Evolutionary conservation across 2,888 invertebrate genomes (phyloP).

Genomic region (Drosophila seclusa): DNA sequence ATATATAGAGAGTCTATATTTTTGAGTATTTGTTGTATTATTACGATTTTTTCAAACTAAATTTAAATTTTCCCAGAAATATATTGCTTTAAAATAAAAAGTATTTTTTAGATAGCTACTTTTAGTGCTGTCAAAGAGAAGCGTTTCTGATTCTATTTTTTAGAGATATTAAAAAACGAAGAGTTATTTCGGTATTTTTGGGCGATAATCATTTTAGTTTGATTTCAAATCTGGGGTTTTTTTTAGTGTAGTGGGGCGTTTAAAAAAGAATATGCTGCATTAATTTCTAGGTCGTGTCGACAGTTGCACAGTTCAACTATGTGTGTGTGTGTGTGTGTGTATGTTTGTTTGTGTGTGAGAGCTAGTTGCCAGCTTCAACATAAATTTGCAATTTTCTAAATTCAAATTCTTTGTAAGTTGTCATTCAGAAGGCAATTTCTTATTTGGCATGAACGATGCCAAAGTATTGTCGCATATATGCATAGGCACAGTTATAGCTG

Average conservation of each 20-base stretch:
- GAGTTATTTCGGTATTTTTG: neutral
- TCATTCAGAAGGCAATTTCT: conserved; percentile 77
- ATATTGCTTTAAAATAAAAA: neutral
- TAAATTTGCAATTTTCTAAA: conserved; percentile 80
- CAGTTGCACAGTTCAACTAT: conserved; percentile 17
- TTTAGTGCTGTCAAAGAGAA: neutral
- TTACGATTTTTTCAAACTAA: neutral
- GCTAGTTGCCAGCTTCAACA: conserved; percentile 60
- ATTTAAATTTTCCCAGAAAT: neutral
- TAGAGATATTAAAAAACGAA: neutral
- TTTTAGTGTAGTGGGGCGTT: neutral
- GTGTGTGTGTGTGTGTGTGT: conserved; percentile 7
- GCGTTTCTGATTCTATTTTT: neutral
- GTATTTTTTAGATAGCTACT: neutral
- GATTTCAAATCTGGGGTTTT: neutral
- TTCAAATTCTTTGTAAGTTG: conserved; percentile 81
- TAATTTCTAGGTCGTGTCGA: conserved; percentile 47
- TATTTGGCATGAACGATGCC: conserved; percentile 71
- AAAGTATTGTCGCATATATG: conserved; percentile 63
- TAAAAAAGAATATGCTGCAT: conserved; percentile 18
- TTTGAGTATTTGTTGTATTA: neutral
- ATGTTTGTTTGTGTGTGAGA: conserved; percentile 8
- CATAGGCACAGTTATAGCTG: conserved; percentile 54
- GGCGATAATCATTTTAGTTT: neutral
- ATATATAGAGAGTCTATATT: neutral